Evolutionary conservation across 2,888 invertebrate species (phyloP).

Genomic region (Galeopsomyia nigrocyanea): DNA sequence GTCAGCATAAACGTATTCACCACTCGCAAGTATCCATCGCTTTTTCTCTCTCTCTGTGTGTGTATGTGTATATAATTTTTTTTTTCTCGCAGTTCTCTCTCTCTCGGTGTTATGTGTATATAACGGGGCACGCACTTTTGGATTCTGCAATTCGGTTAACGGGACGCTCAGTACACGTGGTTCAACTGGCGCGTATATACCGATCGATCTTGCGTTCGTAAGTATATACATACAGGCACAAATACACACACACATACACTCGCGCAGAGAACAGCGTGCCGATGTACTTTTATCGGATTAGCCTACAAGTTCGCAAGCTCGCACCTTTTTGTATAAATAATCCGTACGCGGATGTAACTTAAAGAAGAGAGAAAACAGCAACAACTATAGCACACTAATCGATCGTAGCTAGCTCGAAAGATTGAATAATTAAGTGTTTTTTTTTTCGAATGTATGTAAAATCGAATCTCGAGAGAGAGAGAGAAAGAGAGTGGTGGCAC

Average conservation of each 20-base stretch:
- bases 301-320: not conserved
- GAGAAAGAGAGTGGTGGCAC: not conserved
- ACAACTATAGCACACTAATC: not conserved
- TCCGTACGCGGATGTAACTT: no score
- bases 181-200: not conserved
- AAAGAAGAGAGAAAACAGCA: not conserved
- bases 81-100: not conserved
- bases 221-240: no score
- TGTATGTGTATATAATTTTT: not conserved
- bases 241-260: no score
- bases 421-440: no score
- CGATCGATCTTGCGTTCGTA: conserved; percentile 1
- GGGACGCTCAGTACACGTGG: conserved; percentile 6
- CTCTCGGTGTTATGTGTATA: not conserved
- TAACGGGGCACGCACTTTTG: not conserved
- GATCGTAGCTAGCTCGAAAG: not conserved
- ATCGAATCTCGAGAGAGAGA: not conserved
- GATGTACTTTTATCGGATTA: conserved; percentile 15
- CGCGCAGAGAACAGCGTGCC: no score
- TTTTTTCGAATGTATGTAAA: not conserved
- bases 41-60: not conserved
- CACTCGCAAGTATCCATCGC: not conserved
- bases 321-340: no score
- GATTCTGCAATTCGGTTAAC: conserved; percentile 30
- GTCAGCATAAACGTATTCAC: no score